Conservation (phyloP, 2,113 vertebrate genomes). For the Struthio camelus region DNA sequence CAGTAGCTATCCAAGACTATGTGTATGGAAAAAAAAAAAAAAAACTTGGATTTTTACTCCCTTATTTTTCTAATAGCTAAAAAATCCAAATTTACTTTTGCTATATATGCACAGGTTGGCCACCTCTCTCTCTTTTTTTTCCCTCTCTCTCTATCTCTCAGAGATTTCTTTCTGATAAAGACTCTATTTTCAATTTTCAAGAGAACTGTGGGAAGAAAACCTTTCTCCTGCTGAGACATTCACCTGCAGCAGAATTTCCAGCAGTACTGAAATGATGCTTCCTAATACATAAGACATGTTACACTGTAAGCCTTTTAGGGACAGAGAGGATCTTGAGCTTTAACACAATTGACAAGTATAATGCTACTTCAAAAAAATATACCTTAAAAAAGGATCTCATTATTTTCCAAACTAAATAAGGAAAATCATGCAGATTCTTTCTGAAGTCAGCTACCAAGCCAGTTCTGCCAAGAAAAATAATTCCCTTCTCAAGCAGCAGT, state of each 20-base stretch:
- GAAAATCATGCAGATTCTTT: neutral
- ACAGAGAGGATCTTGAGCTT: neutral
- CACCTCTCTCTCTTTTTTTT: neutral
- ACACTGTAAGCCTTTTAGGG: neutral
- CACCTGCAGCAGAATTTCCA: neutral
- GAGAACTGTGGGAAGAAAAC: neutral
- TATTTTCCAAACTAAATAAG: neutral
- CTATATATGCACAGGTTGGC: neutral
- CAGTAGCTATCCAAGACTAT: neutral
- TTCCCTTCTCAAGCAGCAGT: neutral
- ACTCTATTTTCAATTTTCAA: constrained; percentile 30
- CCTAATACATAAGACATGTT: neutral
- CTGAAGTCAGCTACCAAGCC: neutral
- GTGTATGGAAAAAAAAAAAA: neutral
- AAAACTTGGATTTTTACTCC: neutral
- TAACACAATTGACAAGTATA: neutral
- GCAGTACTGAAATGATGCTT: neutral
- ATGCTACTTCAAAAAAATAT: neutral
- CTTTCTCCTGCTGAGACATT: constrained; percentile 24
- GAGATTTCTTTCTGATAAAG: neutral
- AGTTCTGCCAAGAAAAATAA: neutral
- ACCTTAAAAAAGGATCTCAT: neutral
- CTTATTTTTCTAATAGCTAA: neutral
- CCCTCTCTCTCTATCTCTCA: neutral
- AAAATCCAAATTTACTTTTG: neutral